Evolutionary conservation across 2,113 vertebrate species (phyloP).

Genomic region (Misgurnus anguillicaudatus): DNA sequence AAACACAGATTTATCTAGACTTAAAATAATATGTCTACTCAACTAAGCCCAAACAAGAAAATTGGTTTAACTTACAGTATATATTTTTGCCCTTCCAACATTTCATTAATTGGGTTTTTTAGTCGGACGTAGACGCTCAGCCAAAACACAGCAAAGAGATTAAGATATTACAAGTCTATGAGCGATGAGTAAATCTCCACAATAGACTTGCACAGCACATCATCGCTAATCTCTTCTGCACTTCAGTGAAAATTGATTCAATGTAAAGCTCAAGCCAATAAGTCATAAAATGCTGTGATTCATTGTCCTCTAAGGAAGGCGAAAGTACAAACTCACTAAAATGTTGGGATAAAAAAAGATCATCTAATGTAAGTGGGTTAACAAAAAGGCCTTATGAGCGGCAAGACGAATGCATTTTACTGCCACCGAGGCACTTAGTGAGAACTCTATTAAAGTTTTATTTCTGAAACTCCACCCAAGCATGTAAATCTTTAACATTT

Average conservation of each 20-base stretch:
- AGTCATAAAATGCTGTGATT: constrained; percentile 34
- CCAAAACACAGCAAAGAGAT: not conserved
- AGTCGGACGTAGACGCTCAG: not conserved
- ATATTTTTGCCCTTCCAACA: no score
- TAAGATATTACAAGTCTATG: constrained; percentile 25
- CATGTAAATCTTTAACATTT: constrained; percentile 49
- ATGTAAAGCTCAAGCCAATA: constrained; percentile 27
- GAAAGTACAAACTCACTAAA: constrained; percentile 39
- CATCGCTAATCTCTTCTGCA: constrained; percentile 29
- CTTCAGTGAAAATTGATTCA: constrained; percentile 44
- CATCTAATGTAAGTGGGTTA: constrained; percentile 48
- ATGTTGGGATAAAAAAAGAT: constrained; percentile 31
- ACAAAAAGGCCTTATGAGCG: constrained; percentile 41
- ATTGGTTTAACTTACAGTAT: no score
- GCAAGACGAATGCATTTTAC: constrained; percentile 35
- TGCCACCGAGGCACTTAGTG: constrained; percentile 41
- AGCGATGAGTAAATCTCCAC: constrained; percentile 24
- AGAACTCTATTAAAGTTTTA: constrained; percentile 55
- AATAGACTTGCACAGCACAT: constrained; percentile 14
- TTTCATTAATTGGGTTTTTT: no score
- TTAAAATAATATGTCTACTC: no score
- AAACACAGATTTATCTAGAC: no score
- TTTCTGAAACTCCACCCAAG: constrained; percentile 44
- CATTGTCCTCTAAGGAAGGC: not conserved
- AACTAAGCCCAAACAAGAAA: no score